A percentile compares a stretch with the other conserved stretches of the same genome.
These are phyloP conservation scores for Bettongia penicillata DNA, from an alignment of 2,113 vertebrate genomes.

Conservation along the genomic window DNA sequence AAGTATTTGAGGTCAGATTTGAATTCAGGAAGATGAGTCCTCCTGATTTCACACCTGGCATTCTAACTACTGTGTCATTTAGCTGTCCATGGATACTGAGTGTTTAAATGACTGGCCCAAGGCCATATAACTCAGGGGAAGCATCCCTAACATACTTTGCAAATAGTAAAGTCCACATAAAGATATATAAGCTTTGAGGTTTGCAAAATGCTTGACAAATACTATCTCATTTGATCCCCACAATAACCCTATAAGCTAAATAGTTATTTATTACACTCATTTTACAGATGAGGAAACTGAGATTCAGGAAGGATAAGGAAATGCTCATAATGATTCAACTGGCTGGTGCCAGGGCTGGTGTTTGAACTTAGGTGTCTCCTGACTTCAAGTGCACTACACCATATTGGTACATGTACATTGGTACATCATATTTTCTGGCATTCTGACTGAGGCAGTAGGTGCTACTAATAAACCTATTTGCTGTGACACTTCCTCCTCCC, in stretches of 20 bases:
- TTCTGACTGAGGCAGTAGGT: background rate
- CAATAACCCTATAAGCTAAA: background rate
- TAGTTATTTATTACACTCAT: background rate
- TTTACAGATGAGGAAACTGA: background rate
- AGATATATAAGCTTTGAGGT: background rate
- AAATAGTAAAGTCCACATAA: background rate
- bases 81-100: background rate
- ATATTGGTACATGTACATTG: background rate
- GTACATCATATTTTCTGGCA: background rate
- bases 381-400: background rate
- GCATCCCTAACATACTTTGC: background rate
- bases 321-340: background rate
- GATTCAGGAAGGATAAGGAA: background rate
- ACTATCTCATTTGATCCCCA: background rate
- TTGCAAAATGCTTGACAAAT: background rate
- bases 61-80: background rate
- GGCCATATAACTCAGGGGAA: background rate
- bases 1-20: background rate
- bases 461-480: background rate
- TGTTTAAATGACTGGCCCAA: too few relatives aligned
- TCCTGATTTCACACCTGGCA: background rate
- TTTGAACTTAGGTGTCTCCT: background rate
- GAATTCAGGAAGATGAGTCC: background rate
- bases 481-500: background rate
- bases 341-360: background rate